Evolutionary conservation across 2,888 invertebrate genomes (phyloP), one percentile per base, ranked within the genome.

Genomic region (Leptinotarsa tumamoca): DNA sequence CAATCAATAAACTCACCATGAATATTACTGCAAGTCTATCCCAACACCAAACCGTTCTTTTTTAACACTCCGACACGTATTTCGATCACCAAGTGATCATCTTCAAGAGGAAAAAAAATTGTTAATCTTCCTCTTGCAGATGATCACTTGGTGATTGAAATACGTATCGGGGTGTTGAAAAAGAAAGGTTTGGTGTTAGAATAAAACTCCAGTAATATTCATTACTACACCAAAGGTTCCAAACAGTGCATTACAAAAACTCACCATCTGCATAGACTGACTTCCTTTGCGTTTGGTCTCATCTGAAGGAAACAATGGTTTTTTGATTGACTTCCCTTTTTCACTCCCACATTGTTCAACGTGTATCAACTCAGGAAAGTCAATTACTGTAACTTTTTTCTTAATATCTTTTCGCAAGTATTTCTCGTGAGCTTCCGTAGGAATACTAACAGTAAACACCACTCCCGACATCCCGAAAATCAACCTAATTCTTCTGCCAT

Each of bases 371-470:
- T 15, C 67, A 21, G 63, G 61, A 14, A 68, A 15, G 52, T 79
- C 77, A 14, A 76, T 77, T 21, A 80, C 79, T 2, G 70, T 80
- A 14, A 81, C 80, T 76, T 76, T 80, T 63, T 75, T 85, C 85
- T 79, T 82, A 4, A 67, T 50, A 61, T 86, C 84, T 85, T 78
- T 76, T 27, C 76, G 43, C 27, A 83, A 71, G 54, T 49, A 76
- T 74, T 78, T 79, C 75, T 92, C 92, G 80, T 90, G 87, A 72
- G 88, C 88, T 74, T 89, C 90, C 33, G 89, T 90, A 5, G 92
- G 92, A 23, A 92, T 89, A 79, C 89, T 90, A 17, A 92, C 89
- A 51, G 92, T 89, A 80, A 92, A 91, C 58, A 92, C 85, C n/a
- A 91, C 90, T 51, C 91, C 91, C 14, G 91, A 87, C 91, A 91